Evolutionary conservation across 2,797 vertebrate species (phyloP).

Genomic region (Thunnus albacares): DNA sequence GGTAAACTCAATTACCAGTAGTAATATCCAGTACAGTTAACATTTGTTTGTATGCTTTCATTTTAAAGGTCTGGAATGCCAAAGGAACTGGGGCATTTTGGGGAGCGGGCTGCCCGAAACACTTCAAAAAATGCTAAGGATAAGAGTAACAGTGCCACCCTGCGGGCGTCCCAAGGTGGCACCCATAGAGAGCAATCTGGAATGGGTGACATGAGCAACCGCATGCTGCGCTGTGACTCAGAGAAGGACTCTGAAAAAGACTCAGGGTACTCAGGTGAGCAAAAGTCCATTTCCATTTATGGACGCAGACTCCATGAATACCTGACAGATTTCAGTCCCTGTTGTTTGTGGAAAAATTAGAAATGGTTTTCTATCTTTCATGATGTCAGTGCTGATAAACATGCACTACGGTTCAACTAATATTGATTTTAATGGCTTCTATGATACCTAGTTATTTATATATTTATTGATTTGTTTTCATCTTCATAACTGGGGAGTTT

Average conservation of each 20-base stretch:
- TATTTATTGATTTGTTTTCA: no score
- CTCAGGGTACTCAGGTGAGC: constrained; percentile 82
- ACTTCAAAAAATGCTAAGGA: constrained; percentile 79
- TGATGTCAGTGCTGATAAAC: neutral
- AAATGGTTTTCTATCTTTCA: neutral
- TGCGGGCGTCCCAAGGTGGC: constrained; percentile 66
- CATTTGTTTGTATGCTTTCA: neutral
- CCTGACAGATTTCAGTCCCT: neutral
- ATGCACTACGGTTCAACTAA: no score
- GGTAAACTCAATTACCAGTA: no score
- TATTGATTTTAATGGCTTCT: no score
- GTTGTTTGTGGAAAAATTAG: neutral
- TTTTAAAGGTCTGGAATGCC: constrained; percentile 71
- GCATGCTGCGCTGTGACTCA: constrained; percentile 65
- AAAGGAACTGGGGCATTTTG: constrained; percentile 66
- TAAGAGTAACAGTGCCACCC: constrained; percentile 75
- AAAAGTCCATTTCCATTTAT: neutral
- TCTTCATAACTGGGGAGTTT: no score
- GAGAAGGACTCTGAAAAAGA: constrained; percentile 79
- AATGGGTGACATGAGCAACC: constrained; percentile 38
- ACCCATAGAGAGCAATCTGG: constrained; percentile 23
- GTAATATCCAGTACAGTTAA: neutral
- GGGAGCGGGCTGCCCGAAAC: constrained; percentile 43
- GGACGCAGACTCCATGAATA: neutral
- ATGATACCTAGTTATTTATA: no score